Evolutionary conservation across 2,888 invertebrate species (phyloP), one percentile per base, ranked within the genome.

Genomic region (Eutolmus rufibarbis): DNA sequence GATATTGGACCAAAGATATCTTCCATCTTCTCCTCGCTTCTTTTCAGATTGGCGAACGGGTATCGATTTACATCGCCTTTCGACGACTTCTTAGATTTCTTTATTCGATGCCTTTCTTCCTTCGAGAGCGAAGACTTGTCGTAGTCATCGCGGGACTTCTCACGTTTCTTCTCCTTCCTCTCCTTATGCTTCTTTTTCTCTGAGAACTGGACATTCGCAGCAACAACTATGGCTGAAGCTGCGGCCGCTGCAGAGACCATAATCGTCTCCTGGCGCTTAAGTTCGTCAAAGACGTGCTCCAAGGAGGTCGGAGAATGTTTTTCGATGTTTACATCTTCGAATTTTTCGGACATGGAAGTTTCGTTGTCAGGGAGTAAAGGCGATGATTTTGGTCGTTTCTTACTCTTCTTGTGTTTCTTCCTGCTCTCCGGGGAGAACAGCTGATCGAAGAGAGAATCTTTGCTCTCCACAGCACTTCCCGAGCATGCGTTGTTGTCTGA

Each of bases 1-100:
- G 97, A 97, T 88, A 97, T 93, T 14, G 97, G 96, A 0, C 97
- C 97, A 92, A 97, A 97, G 88, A 97, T 97, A 90, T 97, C 97
- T 91, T 97, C 97, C 96, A 97, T 96, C 92, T 97, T 96, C 37
- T 95, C 96, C 89, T 96, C 97, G 89, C 96, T 96, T 88, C 96
- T 95, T 90, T 96, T 95, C 86, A 89, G 4, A 57, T 57, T 86
- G 0, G 56, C 5, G 23, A 77, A 86, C 16, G 86, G 51, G 23
- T 77, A 86, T 7, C 86, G 77, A 56, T 34, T 86, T 7, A 34
- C 40, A 43, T 40, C 57, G 90, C 90, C 89, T 93, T 94, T 91
- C 94, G 94, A 37, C 51, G 94, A 94, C 90, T 94, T 95, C 91
- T 94, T 95, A 0, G 94, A 91, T 92, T 95, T 95, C 86, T 93